Base-by-base conservation (phyloP, 2,888 invertebrate species). In the Camptogramma bilineatum region DNA sequence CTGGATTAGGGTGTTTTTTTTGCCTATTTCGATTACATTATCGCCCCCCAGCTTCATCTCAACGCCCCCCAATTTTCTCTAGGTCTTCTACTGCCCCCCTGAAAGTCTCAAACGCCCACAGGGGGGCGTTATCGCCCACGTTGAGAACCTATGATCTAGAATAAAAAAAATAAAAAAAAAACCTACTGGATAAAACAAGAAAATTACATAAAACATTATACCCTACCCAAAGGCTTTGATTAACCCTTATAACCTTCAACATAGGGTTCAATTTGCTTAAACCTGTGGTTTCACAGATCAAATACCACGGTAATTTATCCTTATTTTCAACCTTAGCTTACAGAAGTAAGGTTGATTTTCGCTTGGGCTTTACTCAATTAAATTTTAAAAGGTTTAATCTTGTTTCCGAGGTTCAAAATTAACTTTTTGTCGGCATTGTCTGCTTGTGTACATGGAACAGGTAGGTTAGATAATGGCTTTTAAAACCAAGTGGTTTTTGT, bases 341-440 rank as follows among this genome's bases (percentile, higher is more conserved):
- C 21, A 16, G 4, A 4, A n/a, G 13, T 62, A 46, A 24, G 56
- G 55, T 34, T 44, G 19, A 24, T 5, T 52, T 46, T 28, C 2
- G 17, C n/a, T 24, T 24, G 13, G 21, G 18, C 28, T 16, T 39
- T 28, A n/a, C 66, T 66, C 68, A 53, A 62, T 70, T 70, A 61
- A 64, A 66, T 57, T 69, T 64, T 55, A 64, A 66, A 64, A 62
- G 59, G 59, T 51, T 60, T 46, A n/a, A 28, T 34, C 48, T 19
- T 17, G 19, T 10, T 50, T 51, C 62, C 55, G 54, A 50, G 28
- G 63, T 63, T 61, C 52, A 55, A 64, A 68, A 68, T 64, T 58
- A 58, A 52, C 62, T 62, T 54, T 54, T 28, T 28, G 28, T 8
- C 28, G 28, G 28, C 28, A 28, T 28, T 17, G n/a, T 17, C 13